Evolutionary conservation across 2,888 invertebrate species (phyloP).

Genomic region (Pyrgus malvae): DNA sequence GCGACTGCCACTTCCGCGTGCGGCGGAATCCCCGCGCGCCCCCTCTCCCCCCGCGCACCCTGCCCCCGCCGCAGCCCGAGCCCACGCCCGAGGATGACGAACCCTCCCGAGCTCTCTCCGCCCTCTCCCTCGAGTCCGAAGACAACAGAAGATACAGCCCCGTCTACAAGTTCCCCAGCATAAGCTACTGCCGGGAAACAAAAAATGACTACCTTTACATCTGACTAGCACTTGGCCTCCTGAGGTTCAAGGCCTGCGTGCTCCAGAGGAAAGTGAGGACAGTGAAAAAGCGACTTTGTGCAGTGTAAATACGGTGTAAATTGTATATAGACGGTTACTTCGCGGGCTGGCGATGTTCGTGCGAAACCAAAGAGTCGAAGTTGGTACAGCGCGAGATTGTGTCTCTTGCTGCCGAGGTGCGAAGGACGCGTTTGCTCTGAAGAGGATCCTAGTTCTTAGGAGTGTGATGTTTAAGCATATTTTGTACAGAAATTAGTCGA

Average conservation of each 20-base stretch:
- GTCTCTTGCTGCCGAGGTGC: not conserved
- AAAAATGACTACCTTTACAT: slow-evolving; percentile 77
- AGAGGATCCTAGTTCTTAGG: not conserved
- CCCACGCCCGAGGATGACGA: slow-evolving; percentile 61
- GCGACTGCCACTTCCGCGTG: slow-evolving; percentile 90
- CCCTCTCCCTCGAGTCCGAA: slow-evolving; percentile 70
- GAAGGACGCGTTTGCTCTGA: slow-evolving; percentile 3
- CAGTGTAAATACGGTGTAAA: slow-evolving; percentile 63
- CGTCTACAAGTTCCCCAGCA: slow-evolving; percentile 76
- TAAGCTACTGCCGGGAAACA: slow-evolving; percentile 69
- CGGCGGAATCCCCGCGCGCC: slow-evolving; percentile 91
- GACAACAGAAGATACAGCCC: slow-evolving; percentile 72
- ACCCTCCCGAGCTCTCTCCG: slow-evolving; percentile 65
- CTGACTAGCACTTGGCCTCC: slow-evolving; percentile 57
- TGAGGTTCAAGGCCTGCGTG: slow-evolving; percentile 43
- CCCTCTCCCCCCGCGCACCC: slow-evolving; percentile 85
- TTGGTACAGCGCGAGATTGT: not conserved
- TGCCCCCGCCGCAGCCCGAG: slow-evolving; percentile 47
- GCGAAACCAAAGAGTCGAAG: slow-evolving; percentile 69
- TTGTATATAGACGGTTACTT: slow-evolving; percentile 56
- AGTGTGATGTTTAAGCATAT: no score
- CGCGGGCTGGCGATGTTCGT: slow-evolving; percentile 39
- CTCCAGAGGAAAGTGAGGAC: slow-evolving; percentile 41
- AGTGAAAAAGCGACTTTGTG: slow-evolving; percentile 57
- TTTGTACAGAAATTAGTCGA: not conserved